Evolutionary conservation across 2,113 vertebrate genomes (phyloP), one percentile per base, ranked within the genome.

Genomic region (Ursus arctos): DNA sequence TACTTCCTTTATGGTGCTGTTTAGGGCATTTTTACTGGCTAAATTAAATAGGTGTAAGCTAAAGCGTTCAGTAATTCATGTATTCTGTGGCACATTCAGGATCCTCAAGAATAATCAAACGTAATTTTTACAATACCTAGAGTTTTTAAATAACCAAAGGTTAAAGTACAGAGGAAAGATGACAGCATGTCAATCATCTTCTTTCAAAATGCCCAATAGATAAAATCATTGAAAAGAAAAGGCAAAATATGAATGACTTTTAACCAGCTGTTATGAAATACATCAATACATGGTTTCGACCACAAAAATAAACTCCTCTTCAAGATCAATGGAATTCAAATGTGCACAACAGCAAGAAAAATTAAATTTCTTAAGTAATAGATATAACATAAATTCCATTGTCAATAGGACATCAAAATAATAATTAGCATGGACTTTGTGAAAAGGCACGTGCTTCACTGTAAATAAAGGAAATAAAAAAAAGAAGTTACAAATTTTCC

Each of bases 401-500:
- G 49, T 93, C 57, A 84, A 90, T 67, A 74, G 82, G 53, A 92
- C 12, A 61, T 11, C 63, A 91, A 92, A 93, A 76, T 69, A 93
- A 92, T n/a, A 87, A 84, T 94, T 92, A 18, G 14, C 3, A 1
- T 69, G 24, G 28, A n/a, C 19, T 31, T 88, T 86, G 82, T 69
- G 22, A 65, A 94, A 85, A 77, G 11, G 80, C 86, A 91, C 72
- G 57, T 36, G 71, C 65, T 93, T 96, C 28, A 0, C 0, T 10
- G 33, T 24, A 93, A 89, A 21, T 88, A 96, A 95, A 88, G 51
- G 16, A 83, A 91, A 59, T 15, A 10, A n/a, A 43, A 26, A 51
- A 51, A 97, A 81, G 11, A 93, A 97, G 84, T 88, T 43, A 93
- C 71, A 94, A 88, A 81, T 72, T 89, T 96, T 96, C 14, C 28